These are phyloP conservation scores for Centropristis striata DNA, from an alignment of 2,113 vertebrate genomes.

Conservation along the genomic window DNA sequence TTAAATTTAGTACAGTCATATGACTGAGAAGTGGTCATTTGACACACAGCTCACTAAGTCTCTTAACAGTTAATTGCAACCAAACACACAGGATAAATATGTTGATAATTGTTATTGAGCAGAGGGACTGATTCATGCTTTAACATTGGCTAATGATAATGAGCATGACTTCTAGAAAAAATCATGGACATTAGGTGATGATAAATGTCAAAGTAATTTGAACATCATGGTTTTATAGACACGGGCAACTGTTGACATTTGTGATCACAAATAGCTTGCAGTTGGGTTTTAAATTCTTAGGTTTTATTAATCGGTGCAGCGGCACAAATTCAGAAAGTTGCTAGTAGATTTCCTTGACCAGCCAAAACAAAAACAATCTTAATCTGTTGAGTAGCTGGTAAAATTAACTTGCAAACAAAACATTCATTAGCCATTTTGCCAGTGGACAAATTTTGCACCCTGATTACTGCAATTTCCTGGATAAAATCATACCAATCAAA, in stretches of 20 bases:
- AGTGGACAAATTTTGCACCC: too few relatives aligned
- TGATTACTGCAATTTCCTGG: not conserved
- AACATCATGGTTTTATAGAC: not conserved
- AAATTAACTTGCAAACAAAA: too few relatives aligned
- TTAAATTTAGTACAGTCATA: slow-evolving; percentile 78
- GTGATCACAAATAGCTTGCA: not conserved
- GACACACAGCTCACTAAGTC: slow-evolving; percentile 58
- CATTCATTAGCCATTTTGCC: too few relatives aligned
- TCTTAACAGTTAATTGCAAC: slow-evolving; percentile 53
- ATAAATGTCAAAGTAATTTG: not conserved
- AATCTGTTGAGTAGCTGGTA: too few relatives aligned
- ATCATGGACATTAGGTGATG: not conserved
- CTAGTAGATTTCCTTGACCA: too few relatives aligned
- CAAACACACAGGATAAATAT: not conserved
- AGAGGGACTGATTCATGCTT: not conserved
- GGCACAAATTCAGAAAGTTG: too few relatives aligned
- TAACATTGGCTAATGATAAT: not conserved
- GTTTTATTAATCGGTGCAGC: too few relatives aligned
- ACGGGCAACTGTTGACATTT: not conserved
- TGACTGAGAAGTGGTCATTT: slow-evolving; percentile 74
- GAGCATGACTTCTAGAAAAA: not conserved
- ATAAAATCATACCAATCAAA: not conserved
- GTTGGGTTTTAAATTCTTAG: not conserved
- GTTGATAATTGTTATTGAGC: not conserved
- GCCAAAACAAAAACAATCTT: too few relatives aligned